These are phyloP conservation scores for Metopolophium dirhodum DNA, from an alignment of 1,140 invertebrate species.

Conservation along the genomic window DNA sequence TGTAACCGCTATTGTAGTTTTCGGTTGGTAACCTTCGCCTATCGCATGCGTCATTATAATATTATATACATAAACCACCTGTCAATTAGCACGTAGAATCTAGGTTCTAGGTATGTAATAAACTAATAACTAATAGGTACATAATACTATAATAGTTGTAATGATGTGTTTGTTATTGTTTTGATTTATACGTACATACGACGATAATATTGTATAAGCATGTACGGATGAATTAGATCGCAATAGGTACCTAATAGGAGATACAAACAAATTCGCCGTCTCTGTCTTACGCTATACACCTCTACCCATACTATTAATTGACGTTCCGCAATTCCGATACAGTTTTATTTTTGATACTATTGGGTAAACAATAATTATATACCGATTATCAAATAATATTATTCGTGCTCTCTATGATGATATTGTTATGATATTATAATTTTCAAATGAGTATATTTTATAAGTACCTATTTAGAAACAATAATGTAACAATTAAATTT, in stretches of 20 bases:
- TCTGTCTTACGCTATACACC: background rate
- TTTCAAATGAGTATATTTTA: background rate
- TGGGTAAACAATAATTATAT: background rate
- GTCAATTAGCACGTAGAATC: background rate
- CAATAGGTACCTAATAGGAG: background rate
- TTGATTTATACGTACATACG: background rate
- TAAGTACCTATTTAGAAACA: background rate
- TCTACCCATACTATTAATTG: background rate
- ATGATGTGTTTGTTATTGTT: background rate
- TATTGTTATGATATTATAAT: background rate
- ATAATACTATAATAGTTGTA: background rate
- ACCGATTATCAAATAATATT: background rate
- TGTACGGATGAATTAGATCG: background rate
- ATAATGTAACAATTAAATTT: background rate
- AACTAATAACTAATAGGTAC: background rate
- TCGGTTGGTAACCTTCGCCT: background rate
- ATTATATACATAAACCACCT: background rate
- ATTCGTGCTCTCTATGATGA: background rate
- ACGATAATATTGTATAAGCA: background rate
- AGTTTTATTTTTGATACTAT: background rate
- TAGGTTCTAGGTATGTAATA: background rate
- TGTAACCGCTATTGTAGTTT: background rate
- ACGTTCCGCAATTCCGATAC: background rate
- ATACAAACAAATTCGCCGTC: background rate
- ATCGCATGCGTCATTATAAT: background rate